Evolutionary conservation across 2,113 vertebrate genomes (phyloP), one percentile per base, ranked within the genome.

Genomic region (Hemichromis elongatus): DNA sequence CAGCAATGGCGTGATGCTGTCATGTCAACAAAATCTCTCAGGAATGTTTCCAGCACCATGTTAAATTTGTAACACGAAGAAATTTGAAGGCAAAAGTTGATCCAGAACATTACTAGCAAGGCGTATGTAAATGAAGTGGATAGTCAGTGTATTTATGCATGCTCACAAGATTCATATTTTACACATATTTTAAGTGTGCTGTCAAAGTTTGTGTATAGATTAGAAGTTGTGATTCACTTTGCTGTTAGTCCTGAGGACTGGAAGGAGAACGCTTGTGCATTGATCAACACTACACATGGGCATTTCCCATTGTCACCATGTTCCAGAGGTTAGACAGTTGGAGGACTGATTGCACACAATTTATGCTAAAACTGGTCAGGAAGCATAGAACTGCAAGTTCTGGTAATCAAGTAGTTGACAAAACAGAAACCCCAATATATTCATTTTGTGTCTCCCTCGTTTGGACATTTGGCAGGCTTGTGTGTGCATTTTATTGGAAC

Each of bases 401-500:
- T 24, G 83, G 77, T 85, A 85, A 90, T 88, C 81, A 86, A 80
- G 89, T 78, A 81, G 82, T 55, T 57, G 70, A 77, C 42, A 78
- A 80, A 90, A 88, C 89, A 81, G 30, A 86, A 47, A 57, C 47
- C 70, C 52, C 79, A 86, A 70, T 52, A 75, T 75, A 75, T 84
- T 56, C 55, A 57, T 45, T 59, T 77, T 40, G 61, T 40, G 40
- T 88, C 83, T 89, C 37, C 50, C 73, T 83, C 4, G 5, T 80
- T 86, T 4, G 79, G 84, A 89, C 85, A 66, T 88, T 91, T 90
- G 80, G 86, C 61, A 85, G 63, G 50, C 33, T 24, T 35, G 54
- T 35, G 56, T 52, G 56, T 84, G 79, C 77, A 63, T 86, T 59
- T 94, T 86, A 95, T 95, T 90, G 75, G 81, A 94, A 92, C 77